Evolutionary conservation across 2,113 vertebrate species (phyloP).

Genomic region (Morone chrysops): DNA sequence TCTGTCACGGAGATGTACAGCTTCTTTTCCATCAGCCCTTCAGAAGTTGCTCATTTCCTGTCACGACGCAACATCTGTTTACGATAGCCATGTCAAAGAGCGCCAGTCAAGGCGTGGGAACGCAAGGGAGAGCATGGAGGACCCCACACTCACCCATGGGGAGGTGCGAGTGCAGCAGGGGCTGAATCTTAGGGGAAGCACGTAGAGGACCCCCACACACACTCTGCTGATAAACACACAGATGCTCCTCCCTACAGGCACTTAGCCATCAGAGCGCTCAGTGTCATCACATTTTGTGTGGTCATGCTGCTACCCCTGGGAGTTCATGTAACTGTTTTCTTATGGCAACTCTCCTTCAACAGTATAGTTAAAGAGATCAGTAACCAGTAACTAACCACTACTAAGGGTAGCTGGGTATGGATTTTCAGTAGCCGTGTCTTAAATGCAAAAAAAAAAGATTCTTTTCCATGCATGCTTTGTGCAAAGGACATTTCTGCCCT

Average conservation of each 20-base stretch:
- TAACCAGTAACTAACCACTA: slow-evolving; percentile 12
- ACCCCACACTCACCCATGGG: slow-evolving; percentile 53
- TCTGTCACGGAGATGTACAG: slow-evolving; percentile 57
- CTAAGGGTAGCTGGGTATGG: slow-evolving; percentile 12
- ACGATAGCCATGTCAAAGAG: slow-evolving; percentile 74
- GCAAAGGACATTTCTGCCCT: slow-evolving; percentile 32
- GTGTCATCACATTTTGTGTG: slow-evolving; percentile 60
- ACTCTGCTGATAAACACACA: slow-evolving; percentile 44
- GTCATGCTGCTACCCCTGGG: slow-evolving; percentile 51
- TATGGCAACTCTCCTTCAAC: slow-evolving; percentile 18
- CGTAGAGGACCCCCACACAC: slow-evolving; percentile 54
- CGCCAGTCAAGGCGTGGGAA: slow-evolving; percentile 80
- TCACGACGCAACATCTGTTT: slow-evolving; percentile 77
- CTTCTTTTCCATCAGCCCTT: slow-evolving; percentile 63
- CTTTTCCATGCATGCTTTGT: slow-evolving; percentile 18
- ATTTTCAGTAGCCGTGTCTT: slow-evolving; percentile 18
- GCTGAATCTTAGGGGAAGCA: slow-evolving; percentile 58
- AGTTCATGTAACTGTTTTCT: slow-evolving; percentile 39
- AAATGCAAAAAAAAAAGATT: slow-evolving; percentile 19
- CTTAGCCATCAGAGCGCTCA: slow-evolving; percentile 51
- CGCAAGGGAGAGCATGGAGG: slow-evolving; percentile 46
- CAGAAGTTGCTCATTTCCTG: slow-evolving; percentile 78
- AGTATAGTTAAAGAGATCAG: slow-evolving; percentile 7
- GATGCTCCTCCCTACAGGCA: slow-evolving; percentile 57
- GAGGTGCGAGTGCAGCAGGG: slow-evolving; percentile 46